Evolutionary conservation across 2,797 vertebrate genomes (phyloP).

Genomic region (Clarias pachynema): DNA sequence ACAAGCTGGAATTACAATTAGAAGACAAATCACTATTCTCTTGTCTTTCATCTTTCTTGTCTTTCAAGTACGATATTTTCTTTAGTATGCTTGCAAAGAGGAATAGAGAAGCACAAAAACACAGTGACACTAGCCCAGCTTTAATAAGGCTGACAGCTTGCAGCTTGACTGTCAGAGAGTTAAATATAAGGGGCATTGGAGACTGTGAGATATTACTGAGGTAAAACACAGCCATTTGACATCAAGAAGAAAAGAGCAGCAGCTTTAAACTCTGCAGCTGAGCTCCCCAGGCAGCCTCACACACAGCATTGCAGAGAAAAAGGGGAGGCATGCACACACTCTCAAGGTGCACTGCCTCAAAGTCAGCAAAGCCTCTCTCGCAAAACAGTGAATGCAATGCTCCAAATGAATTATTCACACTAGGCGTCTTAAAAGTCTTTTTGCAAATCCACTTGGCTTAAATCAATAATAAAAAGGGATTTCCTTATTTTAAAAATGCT

Average conservation of each 20-base stretch:
- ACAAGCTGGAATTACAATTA: constrained; percentile 8
- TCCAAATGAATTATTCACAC: constrained; percentile 57
- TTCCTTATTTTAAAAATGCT: not conserved
- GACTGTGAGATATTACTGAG: constrained; percentile 44
- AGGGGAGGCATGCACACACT: constrained; percentile 11
- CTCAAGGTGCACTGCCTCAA: constrained; percentile 40
- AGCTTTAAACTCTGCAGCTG: constrained; percentile 54
- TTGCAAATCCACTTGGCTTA: constrained; percentile 25
- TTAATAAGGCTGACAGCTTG: constrained; percentile 13
- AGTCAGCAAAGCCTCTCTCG: constrained; percentile 38
- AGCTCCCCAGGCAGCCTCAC: constrained; percentile 63
- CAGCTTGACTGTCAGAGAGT: constrained; percentile 36
- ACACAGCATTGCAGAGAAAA: constrained; percentile 43
- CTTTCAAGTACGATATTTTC: constrained; percentile 14
- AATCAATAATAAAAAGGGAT: constrained; percentile 20
- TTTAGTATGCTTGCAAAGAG: constrained; percentile 26
- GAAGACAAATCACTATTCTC: constrained; percentile 30
- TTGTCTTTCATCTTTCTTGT: not conserved
- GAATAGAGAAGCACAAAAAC: constrained; percentile 34
- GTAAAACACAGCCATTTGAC: constrained; percentile 34
- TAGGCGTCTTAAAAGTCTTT: constrained; percentile 32
- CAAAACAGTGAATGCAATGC: constrained; percentile 42
- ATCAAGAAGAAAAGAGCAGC: constrained; percentile 43
- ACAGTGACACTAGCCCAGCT: constrained; percentile 19
- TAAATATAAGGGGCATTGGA: constrained; percentile 43